These are phyloP conservation scores for Premnoplex brunnescens DNA, from an alignment of 2,797 vertebrate genomes.

Conservation along the genomic window DNA sequence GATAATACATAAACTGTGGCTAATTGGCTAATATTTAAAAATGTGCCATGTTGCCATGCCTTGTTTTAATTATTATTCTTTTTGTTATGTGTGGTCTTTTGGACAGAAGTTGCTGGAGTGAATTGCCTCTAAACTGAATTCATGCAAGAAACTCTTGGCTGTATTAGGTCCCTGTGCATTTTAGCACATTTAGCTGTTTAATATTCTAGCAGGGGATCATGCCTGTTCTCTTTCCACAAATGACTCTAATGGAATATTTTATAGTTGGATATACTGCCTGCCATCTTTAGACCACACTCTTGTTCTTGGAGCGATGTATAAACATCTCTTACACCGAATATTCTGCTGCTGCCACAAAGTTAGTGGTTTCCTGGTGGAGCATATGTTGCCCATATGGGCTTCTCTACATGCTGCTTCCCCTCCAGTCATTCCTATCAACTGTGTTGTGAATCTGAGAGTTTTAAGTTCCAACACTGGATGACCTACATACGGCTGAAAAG, in stretches of 20 bases:
- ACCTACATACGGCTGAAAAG: constrained; percentile 25
- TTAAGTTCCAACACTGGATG: constrained; percentile 29
- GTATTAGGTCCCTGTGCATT: neutral
- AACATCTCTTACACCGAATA: constrained; percentile 32
- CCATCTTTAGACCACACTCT: constrained; percentile 10
- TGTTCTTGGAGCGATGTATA: neutral
- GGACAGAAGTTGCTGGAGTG: neutral
- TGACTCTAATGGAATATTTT: constrained; percentile 1
- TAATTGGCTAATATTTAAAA: neutral
- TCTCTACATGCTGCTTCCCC: constrained; percentile 61
- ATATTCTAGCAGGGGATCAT: neutral
- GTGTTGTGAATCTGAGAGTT: constrained; percentile 9
- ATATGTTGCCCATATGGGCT: constrained; percentile 63
- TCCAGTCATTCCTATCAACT: constrained; percentile 40
- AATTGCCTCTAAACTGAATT: neutral
- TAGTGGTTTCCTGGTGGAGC: constrained; percentile 42
- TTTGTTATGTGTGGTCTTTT: neutral
- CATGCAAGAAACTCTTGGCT: neutral
- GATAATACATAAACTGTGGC: neutral
- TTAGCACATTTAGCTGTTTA: neutral
- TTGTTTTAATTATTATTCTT: neutral
- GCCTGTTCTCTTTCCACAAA: neutral
- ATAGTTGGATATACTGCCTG: neutral
- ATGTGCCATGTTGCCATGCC: neutral
- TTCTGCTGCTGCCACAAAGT: constrained; percentile 38